A percentile compares a stretch with the other conserved stretches of the same genome.
These are phyloP conservation scores for Sitta europaea DNA, from an alignment of 2,113 vertebrate genomes.

Conservation along the genomic window DNA sequence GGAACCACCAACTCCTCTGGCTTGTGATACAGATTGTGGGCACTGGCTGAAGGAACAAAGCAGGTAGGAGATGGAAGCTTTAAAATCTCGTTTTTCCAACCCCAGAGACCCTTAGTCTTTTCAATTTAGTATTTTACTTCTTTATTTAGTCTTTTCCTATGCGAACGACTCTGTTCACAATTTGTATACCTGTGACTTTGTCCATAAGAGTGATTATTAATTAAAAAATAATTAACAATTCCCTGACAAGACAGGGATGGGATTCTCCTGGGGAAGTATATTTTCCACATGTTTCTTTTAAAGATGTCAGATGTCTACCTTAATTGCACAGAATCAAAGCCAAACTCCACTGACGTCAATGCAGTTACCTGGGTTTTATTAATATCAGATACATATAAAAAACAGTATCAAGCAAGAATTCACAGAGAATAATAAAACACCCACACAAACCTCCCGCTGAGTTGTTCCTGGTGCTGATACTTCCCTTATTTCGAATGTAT, in stretches of 20 bases:
- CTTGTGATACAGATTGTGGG: not conserved
- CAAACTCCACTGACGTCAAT: constrained; percentile 15
- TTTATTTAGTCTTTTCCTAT: not conserved
- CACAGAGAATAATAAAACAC: not conserved
- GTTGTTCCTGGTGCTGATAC: not conserved
- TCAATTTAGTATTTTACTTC: not conserved
- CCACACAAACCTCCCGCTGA: not conserved
- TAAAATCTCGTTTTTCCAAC: not conserved
- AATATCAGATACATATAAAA: not conserved
- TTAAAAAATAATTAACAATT: not conserved
- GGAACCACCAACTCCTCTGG: not conserved
- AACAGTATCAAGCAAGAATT: not conserved
- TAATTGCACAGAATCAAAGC: constrained; percentile 8
- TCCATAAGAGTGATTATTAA: not conserved
- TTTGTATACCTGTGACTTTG: not conserved
- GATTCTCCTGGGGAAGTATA: not conserved
- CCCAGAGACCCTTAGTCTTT: not conserved
- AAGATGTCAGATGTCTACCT: not conserved
- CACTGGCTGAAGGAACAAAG: not conserved
- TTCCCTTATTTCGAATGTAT: not conserved
- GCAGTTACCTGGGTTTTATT: not conserved
- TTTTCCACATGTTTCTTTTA: not conserved
- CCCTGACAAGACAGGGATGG: not conserved
- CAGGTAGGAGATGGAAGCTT: not conserved
- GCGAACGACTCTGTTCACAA: not conserved